Evolutionary conservation across 2,888 invertebrate species (phyloP), one percentile per base, ranked within the genome.

Genomic region (Encarsia formosa): DNA sequence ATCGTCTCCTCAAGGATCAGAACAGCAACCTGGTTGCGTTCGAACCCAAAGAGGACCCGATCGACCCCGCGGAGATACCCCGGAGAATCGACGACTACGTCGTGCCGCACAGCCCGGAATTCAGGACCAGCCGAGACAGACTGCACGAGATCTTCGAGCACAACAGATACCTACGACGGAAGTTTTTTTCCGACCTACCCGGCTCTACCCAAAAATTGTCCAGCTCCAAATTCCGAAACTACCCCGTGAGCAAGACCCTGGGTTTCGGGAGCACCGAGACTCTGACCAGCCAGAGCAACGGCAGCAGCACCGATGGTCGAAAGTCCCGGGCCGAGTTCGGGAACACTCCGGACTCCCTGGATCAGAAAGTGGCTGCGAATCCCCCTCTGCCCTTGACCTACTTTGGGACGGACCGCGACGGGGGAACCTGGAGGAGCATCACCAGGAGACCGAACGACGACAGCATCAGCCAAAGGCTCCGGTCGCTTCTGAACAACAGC

Each of bases 211-310:
- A 26, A 26, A 26, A 26, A 26, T 5, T 11, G 11, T 34, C 34
- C 8, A 9, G 8, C 29, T 29, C 29, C 8, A 29, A 29, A 29
- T 5, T 20, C 19, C 8, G 19, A 9, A 26, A 42, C 18, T 24
- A 11, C 13, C 20, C 11, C 3, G 42, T 32, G 29, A 26, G 15
- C 24, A 32, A 48, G 15, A 15, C n/a, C 11, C 16, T 46, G 24
- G 69, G 71, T 9, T 73, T 71, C 18, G 73, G 73, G 0, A 73
- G 73, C 50, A 71, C 70, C 5, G 73, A 73, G 41, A 73, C 73
- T 0, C 59, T 73, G 13, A 67, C 67, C 20, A 73, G 73, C 40
- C 73, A 72, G 47, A 73, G 72, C 53, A 73, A 73, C 46, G 69
- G 67, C 39, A 71, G 71, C 42, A 69, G 68, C 48, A 62, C 61